Conservation (phyloP, 2,888 invertebrate species). For the Drosophila ezoana region DNA sequence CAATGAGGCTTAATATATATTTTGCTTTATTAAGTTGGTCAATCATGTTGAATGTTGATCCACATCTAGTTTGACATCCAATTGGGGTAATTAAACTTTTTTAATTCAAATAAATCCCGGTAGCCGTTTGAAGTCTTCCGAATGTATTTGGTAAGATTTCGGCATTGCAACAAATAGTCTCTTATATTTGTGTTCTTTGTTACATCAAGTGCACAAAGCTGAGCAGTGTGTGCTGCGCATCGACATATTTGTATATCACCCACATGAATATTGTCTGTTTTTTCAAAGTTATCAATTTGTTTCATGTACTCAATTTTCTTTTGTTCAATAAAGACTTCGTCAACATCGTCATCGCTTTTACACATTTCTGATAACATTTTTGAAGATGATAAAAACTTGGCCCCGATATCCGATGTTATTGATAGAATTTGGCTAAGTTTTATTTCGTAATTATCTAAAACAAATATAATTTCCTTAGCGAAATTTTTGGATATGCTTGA, state of each 20-base stretch:
- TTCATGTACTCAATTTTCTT: constrained; percentile 1
- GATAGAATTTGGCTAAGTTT: constrained; percentile 15
- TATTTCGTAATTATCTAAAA: constrained; percentile 9
- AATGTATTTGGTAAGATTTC: constrained; percentile 7
- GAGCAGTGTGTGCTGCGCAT: constrained; percentile 21
- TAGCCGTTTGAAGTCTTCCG: too few relatives aligned
- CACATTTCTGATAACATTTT: constrained; percentile 17
- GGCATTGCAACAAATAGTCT: constrained; percentile 18
- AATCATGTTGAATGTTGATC: constrained; percentile 25
- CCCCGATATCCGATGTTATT: too few relatives aligned
- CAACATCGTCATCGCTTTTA: constrained; percentile 8
- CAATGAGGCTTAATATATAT: constrained; percentile 7
- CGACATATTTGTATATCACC: constrained; percentile 5
- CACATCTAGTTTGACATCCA: constrained; percentile 31
- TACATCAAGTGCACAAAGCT: constrained; percentile 24
- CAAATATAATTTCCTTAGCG: constrained; percentile 12
- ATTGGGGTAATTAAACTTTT: constrained; percentile 16
- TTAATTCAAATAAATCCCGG: too few relatives aligned
- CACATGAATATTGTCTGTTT: neutral
- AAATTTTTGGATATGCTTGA: constrained; percentile 7
- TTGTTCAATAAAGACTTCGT: constrained; percentile 2
- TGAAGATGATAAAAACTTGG: constrained; percentile 17
- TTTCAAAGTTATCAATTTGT: constrained; percentile 5
- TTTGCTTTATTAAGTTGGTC: neutral
- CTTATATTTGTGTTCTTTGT: constrained; percentile 10